Percentiles rank a stretch among this genome's conserved stretches.
These are phyloP conservation scores for Cassiopea andromeda DNA, from an alignment of 30 jellyfish, hydroid and myxozoan genomes.

Conservation along the genomic window DNA sequence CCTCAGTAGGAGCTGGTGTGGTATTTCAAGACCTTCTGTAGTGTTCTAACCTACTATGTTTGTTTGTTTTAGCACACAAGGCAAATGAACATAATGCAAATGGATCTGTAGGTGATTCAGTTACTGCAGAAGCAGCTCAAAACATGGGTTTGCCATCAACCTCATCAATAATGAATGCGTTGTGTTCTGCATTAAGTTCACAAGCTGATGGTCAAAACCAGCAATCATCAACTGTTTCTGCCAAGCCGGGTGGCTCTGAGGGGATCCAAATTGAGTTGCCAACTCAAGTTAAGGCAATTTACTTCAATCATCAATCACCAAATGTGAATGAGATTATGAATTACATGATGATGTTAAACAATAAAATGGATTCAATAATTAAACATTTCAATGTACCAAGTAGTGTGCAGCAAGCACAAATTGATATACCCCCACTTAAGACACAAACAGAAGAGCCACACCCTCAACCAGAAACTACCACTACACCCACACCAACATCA, in stretches of 20 bases:
- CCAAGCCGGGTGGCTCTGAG: slow-evolving; percentile 78
- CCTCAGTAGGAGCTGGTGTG: no score
- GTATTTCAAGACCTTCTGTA: no score
- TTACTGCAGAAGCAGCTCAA: slow-evolving; percentile 65
- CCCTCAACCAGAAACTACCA: slow-evolving; percentile 45
- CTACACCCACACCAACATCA: slow-evolving; percentile 58
- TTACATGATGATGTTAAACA: slow-evolving; percentile 70
- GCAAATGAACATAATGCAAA: slow-evolving; percentile 31
- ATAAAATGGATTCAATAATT: slow-evolving; percentile 87
- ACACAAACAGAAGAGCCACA: slow-evolving; percentile 55
- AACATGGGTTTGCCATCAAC: slow-evolving; percentile 70
- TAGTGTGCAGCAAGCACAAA: slow-evolving; percentile 58
- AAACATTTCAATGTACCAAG: slow-evolving; percentile 90
- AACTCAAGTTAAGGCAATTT: slow-evolving; percentile 83
- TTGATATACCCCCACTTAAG: slow-evolving; percentile 42
- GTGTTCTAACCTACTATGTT: neutral
- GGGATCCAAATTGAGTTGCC: slow-evolving; percentile 92
- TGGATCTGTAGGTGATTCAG: slow-evolving; percentile 44
- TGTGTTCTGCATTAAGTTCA: slow-evolving; percentile 78
- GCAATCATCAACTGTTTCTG: slow-evolving; percentile 71
- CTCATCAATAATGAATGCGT: slow-evolving; percentile 72
- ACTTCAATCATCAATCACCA: slow-evolving; percentile 81
- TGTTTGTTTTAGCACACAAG: slow-evolving; percentile 45
- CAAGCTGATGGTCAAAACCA: slow-evolving; percentile 76
- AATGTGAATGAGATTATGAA: slow-evolving; percentile 64